Evolutionary conservation across 2,113 vertebrate genomes (phyloP).

Genomic region (Diphyllodes magnificus): DNA sequence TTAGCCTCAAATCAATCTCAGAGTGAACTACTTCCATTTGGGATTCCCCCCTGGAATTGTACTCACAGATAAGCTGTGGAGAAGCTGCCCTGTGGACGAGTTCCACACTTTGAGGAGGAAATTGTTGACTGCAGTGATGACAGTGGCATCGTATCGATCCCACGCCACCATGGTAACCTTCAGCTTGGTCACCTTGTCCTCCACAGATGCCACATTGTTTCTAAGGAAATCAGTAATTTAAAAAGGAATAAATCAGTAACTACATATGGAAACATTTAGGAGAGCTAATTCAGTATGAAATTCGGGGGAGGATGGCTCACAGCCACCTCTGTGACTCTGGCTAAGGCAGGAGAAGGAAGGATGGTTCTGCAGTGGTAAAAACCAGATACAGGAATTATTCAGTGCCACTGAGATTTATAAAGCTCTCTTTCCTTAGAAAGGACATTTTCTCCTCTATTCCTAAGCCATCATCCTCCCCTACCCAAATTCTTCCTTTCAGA

Average conservation of each 20-base stretch:
- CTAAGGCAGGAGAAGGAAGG: background rate
- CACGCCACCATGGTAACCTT: conserved; percentile 98
- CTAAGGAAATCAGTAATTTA: conserved; percentile 65
- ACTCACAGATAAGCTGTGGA: conserved; percentile 91
- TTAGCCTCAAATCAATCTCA: background rate
- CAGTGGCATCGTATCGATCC: conserved; percentile 86
- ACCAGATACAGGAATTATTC: background rate
- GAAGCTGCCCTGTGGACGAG: conserved; percentile 85
- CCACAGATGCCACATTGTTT: conserved; percentile 71
- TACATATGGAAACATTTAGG: background rate
- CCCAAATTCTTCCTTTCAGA: background rate
- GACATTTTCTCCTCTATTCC: background rate
- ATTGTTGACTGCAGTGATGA: conserved; percentile 96
- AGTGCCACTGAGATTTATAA: background rate
- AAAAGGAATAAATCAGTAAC: background rate
- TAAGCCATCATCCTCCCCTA: background rate
- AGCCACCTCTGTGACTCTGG: background rate
- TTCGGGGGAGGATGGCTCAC: background rate
- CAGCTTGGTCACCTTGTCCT: conserved; percentile 92
- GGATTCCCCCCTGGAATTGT: background rate
- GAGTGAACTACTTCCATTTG: background rate
- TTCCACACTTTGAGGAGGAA: conserved; percentile 97
- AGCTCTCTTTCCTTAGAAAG: background rate
- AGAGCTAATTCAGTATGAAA: background rate
- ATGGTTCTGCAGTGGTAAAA: background rate